Evolutionary conservation across 1,140 invertebrate species (phyloP), one percentile per base, ranked within the genome.

Genomic region (Scaptomyza hsui): DNA sequence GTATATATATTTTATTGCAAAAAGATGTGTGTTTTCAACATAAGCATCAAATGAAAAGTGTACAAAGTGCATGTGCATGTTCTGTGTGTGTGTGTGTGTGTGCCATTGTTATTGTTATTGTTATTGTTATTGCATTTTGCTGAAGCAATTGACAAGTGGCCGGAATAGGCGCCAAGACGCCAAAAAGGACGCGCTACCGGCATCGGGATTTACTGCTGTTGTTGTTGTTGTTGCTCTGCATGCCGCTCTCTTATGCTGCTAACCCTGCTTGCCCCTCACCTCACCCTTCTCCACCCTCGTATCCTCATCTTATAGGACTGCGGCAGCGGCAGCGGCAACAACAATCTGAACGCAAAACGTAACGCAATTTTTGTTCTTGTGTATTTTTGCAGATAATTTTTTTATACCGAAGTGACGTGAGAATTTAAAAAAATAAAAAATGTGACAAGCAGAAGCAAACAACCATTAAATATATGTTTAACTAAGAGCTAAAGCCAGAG

Each of bases 161-260:
- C 51, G 60, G 24, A 70, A 42, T 70, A 55, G 67, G 67, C 67
- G 67, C 67, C 60, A 70, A 70, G 16, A 55, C 57, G 48, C 39
- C 32, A 69, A 12, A 32, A 70, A 64, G 67, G 51, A 64, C 29
- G 52, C 60, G 56, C 24, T 47, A 55, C 64, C 62, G 32, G 29
- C 21, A 12, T 37, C 44, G 52, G 26, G 21, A 56, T 71, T 72
- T 71, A 44, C 52, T 60, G 39, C 21, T 48, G 57, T 32, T 60
- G 26, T 32, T 35, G 7, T n/a, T 21, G 6, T 35, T 63, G 49
- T 53, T 70, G 42, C 21, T 13, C 51, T 32, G 26, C 41, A 15
- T 49, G 42, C 21, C 15, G 12, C 9, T 16, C 49, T 24, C 49
- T 45, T 21, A 35, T 1, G 39, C 26, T 13, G 35, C 37, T 52